Evolutionary conservation across 2,113 vertebrate genomes (phyloP).

Genomic region (Struthio camelus): DNA sequence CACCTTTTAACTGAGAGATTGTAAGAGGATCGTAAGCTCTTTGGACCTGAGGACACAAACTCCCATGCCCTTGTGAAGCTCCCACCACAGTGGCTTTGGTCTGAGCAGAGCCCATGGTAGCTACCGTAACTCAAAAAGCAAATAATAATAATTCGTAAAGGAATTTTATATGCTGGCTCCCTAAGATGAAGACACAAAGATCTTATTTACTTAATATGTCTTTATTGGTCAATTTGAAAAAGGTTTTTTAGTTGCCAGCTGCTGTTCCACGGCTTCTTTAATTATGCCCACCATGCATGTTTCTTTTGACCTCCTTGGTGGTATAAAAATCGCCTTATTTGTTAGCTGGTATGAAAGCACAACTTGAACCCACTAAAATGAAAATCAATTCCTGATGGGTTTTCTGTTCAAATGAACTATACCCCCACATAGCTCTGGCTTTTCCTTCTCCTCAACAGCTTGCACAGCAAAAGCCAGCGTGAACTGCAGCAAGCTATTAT

Average conservation of each 20-base stretch:
- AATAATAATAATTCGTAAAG: constrained; percentile 42
- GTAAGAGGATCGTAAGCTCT: constrained; percentile 11
- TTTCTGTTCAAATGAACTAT: neutral
- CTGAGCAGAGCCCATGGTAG: neutral
- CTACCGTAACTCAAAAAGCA: constrained; percentile 24
- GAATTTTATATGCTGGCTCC: neutral
- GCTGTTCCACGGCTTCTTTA: neutral
- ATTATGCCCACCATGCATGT: neutral
- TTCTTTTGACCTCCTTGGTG: neutral
- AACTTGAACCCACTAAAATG: neutral
- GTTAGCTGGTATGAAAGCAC: neutral
- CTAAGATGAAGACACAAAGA: neutral
- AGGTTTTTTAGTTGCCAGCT: neutral
- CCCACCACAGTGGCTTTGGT: neutral
- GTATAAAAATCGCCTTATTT: neutral
- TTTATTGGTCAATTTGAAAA: neutral
- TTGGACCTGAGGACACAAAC: neutral
- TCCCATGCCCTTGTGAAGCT: neutral
- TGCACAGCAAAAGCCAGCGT: neutral
- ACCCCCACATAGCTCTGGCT: neutral
- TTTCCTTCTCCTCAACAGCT: neutral
- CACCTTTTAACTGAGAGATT: neutral
- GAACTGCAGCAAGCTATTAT: neutral
- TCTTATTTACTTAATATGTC: neutral
- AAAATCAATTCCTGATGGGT: neutral